Base-by-base conservation (phyloP, 1,140 invertebrate genomes). In the Bombus polaris region DNA sequence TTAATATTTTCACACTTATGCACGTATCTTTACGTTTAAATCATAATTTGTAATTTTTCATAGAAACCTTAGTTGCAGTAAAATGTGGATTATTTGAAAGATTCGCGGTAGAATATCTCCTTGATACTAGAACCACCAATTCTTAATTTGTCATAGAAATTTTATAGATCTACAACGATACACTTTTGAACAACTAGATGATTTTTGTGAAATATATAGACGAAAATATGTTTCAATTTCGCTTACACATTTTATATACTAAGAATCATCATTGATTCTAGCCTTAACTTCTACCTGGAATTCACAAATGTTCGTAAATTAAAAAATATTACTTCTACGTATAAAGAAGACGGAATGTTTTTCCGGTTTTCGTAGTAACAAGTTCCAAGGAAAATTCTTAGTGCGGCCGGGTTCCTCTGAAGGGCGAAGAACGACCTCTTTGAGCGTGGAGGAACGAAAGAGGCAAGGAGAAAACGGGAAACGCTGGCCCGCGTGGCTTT, bases 401-500 rank as follows among this genome's bases (percentile, higher is more conserved):
- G 32, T 59, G 74, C 47, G 39, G 1, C 10, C 37, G 57, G 37
- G 65, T 89, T 73, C 74, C 66, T 81, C 70, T 76, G 42, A 42
- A 76, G 81, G 87, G 37, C 78, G 74, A 89, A 79, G 87, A 73
- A 59, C 57, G 83, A 65, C 42, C 71, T 35, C 85, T 75, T 70
- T 83, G 39, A 75, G 28, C 35, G n/a, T 10, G n/a, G 37, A 32
- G 62, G 12, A 47, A 57, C n/a, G 35, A 25, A 77, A 65, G 70
- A 47, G 53, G 78, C n/a, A n/a, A 47, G 57, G n/a, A 73, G 72
- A 44, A 35, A 73, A 81, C 75, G 81, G 76, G 89, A 84, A 84
- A 32, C 78, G 70, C 47, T 8, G 73, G 87, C 83, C 3, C 37
- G 42, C 42, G 80, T 65, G 77, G 86, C 85, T 90, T 89, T 89